Percentiles rank a stretch among this genome's conserved stretches.
Evolutionary conservation across 2,888 invertebrate species (phyloP).

Genomic region (Lathronympha strigana): DNA sequence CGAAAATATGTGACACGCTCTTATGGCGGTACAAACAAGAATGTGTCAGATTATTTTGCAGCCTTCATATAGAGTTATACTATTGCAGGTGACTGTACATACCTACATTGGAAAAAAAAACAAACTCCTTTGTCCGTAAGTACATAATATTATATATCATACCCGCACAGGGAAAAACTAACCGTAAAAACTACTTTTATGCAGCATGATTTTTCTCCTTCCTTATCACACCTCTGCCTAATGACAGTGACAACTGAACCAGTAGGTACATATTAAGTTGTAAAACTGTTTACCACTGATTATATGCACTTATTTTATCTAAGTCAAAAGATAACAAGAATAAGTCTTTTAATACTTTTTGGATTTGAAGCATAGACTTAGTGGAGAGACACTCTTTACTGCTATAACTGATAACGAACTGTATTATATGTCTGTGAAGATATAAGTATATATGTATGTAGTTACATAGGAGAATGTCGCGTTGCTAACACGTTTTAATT

Average conservation of each 20-base stretch:
- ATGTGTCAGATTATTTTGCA: no score
- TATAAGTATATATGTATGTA: no score
- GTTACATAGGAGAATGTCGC: background rate
- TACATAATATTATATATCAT: background rate
- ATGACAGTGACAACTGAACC: slow-evolving; percentile 12
- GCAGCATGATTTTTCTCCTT: background rate
- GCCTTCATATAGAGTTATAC: no score
- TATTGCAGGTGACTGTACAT: no score
- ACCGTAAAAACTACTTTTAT: background rate
- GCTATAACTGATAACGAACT: slow-evolving; percentile 19
- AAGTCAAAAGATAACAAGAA: slow-evolving; percentile 4
- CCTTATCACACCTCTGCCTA: slow-evolving; percentile 11
- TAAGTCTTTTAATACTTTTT: slow-evolving; percentile 5
- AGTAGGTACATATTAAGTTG: background rate
- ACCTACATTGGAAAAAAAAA: no score
- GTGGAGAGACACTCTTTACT: background rate
- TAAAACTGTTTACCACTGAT: slow-evolving; percentile 18
- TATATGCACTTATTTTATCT: slow-evolving; percentile 20
- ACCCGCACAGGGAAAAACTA: no score
- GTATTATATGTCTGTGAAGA: slow-evolving; percentile 5
- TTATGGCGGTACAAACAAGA: no score
- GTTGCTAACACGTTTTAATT: slow-evolving; percentile 19
- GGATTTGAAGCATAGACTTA: background rate
- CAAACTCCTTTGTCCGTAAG: no score
- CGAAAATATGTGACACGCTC: no score